Percentiles rank a stretch among this genome's conserved stretches.
Evolutionary conservation across 2,888 invertebrate species (phyloP).

Genomic region (Coecobrya sp.): DNA sequence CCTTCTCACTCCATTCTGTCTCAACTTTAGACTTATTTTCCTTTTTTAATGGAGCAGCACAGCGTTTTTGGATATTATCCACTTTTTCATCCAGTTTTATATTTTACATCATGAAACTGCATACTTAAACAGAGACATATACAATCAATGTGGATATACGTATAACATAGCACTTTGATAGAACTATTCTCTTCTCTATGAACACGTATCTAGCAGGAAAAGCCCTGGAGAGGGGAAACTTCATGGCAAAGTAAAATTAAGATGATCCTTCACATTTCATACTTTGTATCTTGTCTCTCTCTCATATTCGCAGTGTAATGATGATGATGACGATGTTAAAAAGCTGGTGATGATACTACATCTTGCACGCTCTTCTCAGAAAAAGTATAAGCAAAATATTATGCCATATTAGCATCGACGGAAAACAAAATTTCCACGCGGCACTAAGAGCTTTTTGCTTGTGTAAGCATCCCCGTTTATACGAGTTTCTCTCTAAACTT

Average conservation of each 20-base stretch:
- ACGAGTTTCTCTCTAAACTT: conserved; percentile 33
- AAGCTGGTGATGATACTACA: conserved; percentile 63
- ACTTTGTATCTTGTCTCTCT: conserved; percentile 63
- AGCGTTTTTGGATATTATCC: conserved; percentile 46
- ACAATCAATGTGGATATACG: background rate
- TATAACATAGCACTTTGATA: conserved; percentile 3
- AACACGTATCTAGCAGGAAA: conserved; percentile 47
- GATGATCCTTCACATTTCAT: conserved; percentile 84
- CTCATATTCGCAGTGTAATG: conserved; percentile 42
- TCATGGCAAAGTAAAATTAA: conserved; percentile 83
- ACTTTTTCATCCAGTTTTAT: conserved; percentile 64
- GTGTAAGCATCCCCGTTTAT: conserved; percentile 21
- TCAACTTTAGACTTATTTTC: conserved; percentile 64
- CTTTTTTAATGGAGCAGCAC: conserved; percentile 38
- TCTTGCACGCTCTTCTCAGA: conserved; percentile 57
- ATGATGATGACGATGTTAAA: conserved; percentile 56
- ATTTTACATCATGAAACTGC: conserved; percentile 42
- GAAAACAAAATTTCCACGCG: conserved; percentile 20
- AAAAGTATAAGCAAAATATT: conserved; percentile 65
- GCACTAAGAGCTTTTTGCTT: conserved; percentile 40
- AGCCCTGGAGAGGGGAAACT: conserved; percentile 82
- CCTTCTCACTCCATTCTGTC: conserved; percentile 32
- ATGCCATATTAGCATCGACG: conserved; percentile 42
- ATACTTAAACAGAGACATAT: conserved; percentile 34
- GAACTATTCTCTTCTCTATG: background rate